Evolutionary conservation across 1,140 invertebrate species (phyloP), one percentile per base, ranked within the genome.

Genomic region (Artemia franciscana): DNA sequence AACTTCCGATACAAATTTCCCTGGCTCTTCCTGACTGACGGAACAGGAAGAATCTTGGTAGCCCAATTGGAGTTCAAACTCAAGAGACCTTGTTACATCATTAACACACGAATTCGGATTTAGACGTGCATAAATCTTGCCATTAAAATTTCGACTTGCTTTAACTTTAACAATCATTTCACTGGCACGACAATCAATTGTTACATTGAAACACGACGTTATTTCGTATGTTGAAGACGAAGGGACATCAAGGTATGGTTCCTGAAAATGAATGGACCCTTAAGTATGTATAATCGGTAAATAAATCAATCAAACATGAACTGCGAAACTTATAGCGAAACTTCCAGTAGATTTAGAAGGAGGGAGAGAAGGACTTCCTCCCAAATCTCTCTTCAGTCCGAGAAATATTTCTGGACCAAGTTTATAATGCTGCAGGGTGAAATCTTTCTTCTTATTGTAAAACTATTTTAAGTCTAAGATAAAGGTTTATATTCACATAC

Each of bases 131-230:
- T 78, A 78, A 25, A 78, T 70, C 65, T 78, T 77, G 5, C 77
- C 77, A 64, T 74, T 74, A 70, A 79, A 79, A 51, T 78, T 68
- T 63, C 75, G 76, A 63, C 75, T 77, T 5, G 78, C 78, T 62
- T 71, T 70, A 26, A 79, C 71, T 25, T 66, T 70, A 23, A 76
- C 77, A 2, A 76, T 67, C 76, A 79, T 75, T 61, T 78, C 73
- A 4, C 72, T 69, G 7, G 77, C 70, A 28, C 72, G 69, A 66
- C 77, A 79, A 63, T 76, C 71, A 15, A 77, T 69, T 3, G 73
- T 70, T 2, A 77, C 74, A 65, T 78, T 77, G 69, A 77, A 79
- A 65, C 78, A 79, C 5, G 78, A 73, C 18, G 71, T 70, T 24
- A 79, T 69, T 65, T 79, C 77, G 64, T 75, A 77, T 23, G 77